Percentiles rank a stretch among this genome's conserved stretches.
Evolutionary conservation across 2,888 invertebrate species (phyloP).

Genomic region (Diaperis boleti): DNA sequence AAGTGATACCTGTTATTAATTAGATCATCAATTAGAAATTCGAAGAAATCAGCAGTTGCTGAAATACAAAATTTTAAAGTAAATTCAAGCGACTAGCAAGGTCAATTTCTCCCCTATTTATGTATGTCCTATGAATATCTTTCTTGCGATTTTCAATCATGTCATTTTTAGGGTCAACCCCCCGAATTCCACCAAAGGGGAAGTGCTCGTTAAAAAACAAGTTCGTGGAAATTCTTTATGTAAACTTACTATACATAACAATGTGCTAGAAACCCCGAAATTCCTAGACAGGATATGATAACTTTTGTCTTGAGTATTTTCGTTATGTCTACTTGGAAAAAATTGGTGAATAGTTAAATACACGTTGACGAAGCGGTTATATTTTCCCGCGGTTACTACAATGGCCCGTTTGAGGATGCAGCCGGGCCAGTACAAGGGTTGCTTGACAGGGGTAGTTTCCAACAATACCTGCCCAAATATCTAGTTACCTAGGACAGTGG

Average conservation of each 20-base stretch:
- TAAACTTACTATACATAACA: slow-evolving; percentile 1
- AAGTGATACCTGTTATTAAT: slow-evolving; percentile 11
- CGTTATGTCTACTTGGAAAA: slow-evolving; percentile 26
- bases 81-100: too few relatives aligned
- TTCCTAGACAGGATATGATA: slow-evolving; percentile 25
- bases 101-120: too few relatives aligned
- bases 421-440: slow-evolving; percentile 53
- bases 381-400: slow-evolving; percentile 57
- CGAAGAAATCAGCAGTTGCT: not conserved
- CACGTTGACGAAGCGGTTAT: slow-evolving; percentile 48
- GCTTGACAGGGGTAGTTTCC: slow-evolving; percentile 50
- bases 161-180: not conserved
- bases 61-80: too few relatives aligned
- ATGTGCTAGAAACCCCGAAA: slow-evolving; percentile 9
- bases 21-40: slow-evolving; percentile 5
- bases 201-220: slow-evolving; percentile 23
- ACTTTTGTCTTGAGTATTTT: slow-evolving; percentile 24
- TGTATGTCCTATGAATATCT: too few relatives aligned
- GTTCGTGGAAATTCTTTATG: slow-evolving; percentile 11
- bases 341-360: slow-evolving; percentile 34
- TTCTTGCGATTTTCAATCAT: not conserved
- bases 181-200: slow-evolving; percentile 12
- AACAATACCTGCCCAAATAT: slow-evolving; percentile 54
- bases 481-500: slow-evolving; percentile 54
- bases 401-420: slow-evolving; percentile 60